These are phyloP conservation scores for Mus minutoides DNA, from an alignment of 2,797 vertebrate genomes.

Conservation along the genomic window DNA sequence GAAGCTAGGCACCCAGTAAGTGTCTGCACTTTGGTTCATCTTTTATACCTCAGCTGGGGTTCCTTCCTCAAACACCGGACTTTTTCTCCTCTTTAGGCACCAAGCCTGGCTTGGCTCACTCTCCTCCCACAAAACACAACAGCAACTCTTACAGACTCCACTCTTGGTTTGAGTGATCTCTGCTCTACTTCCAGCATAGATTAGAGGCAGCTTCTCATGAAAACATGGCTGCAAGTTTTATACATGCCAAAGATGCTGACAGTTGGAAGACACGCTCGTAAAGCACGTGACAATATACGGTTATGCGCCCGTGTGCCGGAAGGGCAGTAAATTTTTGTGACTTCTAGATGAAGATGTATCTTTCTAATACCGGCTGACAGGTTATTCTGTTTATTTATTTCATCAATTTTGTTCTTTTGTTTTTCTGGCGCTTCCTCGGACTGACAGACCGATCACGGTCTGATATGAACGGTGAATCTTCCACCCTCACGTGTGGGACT, in stretches of 20 bases:
- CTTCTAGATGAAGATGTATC: conserved; percentile 56
- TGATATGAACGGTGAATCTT: conserved; percentile 58
- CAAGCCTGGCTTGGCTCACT: accelerated
- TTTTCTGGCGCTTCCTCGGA: conserved; percentile 57
- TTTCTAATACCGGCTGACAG: conserved; percentile 39
- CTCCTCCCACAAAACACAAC: neutral
- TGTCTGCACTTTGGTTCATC: neutral
- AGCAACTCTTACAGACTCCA: neutral
- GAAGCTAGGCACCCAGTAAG: neutral
- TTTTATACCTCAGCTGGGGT: neutral
- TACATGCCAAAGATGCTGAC: neutral
- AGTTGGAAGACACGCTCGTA: neutral
- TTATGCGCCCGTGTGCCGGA: neutral
- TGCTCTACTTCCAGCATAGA: neutral
- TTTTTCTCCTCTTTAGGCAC: neutral
- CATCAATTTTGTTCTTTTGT: conserved; percentile 74
- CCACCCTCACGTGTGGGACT: neutral
- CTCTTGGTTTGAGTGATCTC: neutral
- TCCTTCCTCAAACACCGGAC: accelerated
- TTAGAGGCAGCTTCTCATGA: neutral
- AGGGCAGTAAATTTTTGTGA: conserved; percentile 47
- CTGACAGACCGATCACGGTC: conserved; percentile 63
- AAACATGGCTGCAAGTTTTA: neutral
- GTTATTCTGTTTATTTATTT: conserved; percentile 76
- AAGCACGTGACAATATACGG: conserved; percentile 29